phyloP scores from a whole-genome alignment of 2,888 invertebrate genomes.

The Holacanthella duospinosa region DNA sequence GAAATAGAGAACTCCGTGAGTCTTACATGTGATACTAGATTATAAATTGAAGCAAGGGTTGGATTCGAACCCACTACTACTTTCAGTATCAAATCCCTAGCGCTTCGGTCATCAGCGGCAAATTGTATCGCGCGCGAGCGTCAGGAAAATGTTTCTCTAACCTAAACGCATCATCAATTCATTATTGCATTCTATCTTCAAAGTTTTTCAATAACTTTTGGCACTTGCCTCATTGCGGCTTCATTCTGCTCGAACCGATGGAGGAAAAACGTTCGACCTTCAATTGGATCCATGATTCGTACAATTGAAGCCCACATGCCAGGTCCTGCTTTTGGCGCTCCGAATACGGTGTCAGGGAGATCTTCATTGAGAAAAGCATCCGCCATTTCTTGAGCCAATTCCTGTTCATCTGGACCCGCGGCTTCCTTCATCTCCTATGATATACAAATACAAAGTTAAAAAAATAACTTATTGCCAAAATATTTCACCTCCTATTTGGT shows the following conservation, averaged over 20 bases:
- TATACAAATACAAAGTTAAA: no score
- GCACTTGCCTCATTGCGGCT: slow-evolving; percentile 67
- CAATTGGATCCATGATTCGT: slow-evolving; percentile 73
- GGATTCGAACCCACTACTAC: no score
- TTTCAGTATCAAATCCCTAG: no score
- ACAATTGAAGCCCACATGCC: slow-evolving; percentile 94
- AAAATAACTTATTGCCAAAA: background rate
- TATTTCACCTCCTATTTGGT: background rate
- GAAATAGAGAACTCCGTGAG: no score
- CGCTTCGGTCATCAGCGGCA: no score
- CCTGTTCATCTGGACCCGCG: slow-evolving; percentile 89
- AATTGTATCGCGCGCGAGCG: no score
- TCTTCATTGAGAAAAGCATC: slow-evolving; percentile 91
- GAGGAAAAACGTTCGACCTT: slow-evolving; percentile 63
- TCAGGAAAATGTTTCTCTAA: no score
- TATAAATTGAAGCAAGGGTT: no score
- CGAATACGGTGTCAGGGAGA: slow-evolving; percentile 84
- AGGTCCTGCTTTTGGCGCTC: slow-evolving; percentile 84
- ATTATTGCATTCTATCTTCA: no score
- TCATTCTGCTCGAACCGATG: slow-evolving; percentile 88
- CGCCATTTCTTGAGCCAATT: slow-evolving; percentile 93
- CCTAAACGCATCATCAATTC: no score
- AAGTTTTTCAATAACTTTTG: no score
- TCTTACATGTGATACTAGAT: no score
- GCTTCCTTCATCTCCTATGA: slow-evolving; percentile 92